Conservation (phyloP, 2,113 vertebrate species). For the Raja brachyura region DNA sequence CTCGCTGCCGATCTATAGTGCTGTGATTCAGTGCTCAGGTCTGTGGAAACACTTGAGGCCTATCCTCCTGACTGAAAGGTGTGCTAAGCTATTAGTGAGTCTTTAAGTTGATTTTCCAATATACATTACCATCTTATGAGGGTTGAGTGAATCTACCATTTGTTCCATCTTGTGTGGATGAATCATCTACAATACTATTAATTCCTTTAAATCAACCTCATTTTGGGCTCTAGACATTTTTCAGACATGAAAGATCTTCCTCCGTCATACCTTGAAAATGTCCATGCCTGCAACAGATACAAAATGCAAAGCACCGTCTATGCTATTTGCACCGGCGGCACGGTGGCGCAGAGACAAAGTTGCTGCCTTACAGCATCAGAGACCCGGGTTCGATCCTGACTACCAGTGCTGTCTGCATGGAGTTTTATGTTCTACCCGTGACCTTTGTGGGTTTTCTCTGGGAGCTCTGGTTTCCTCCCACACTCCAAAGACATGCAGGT, state of each 20-base stretch:
- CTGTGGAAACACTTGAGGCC: background rate
- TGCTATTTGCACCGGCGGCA: conserved; percentile 49
- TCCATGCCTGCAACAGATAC: background rate
- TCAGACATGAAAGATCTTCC: background rate
- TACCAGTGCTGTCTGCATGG: too few species aligned
- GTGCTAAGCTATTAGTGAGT: background rate
- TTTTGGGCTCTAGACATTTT: background rate
- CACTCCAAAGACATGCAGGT: too few species aligned
- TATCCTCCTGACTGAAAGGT: background rate
- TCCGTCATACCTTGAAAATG: background rate
- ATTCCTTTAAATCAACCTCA: background rate
- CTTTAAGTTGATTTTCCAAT: background rate
- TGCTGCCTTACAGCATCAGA: too few species aligned
- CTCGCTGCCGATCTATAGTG: background rate
- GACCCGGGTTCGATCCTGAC: too few species aligned
- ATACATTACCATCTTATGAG: background rate
- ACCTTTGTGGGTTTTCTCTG: too few species aligned
- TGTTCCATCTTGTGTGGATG: background rate
- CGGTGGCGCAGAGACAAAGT: too few species aligned
- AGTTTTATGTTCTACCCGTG: too few species aligned
- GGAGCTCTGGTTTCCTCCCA: too few species aligned
- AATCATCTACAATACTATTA: too few species aligned
- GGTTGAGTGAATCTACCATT: background rate
- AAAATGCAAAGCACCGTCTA: background rate
- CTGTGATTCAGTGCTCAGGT: background rate